A percentile compares a stretch with the other conserved stretches of the same genome.
These are phyloP conservation scores for Loriculus beryllinus DNA, from an alignment of 2,797 vertebrate genomes.

Conservation along the genomic window DNA sequence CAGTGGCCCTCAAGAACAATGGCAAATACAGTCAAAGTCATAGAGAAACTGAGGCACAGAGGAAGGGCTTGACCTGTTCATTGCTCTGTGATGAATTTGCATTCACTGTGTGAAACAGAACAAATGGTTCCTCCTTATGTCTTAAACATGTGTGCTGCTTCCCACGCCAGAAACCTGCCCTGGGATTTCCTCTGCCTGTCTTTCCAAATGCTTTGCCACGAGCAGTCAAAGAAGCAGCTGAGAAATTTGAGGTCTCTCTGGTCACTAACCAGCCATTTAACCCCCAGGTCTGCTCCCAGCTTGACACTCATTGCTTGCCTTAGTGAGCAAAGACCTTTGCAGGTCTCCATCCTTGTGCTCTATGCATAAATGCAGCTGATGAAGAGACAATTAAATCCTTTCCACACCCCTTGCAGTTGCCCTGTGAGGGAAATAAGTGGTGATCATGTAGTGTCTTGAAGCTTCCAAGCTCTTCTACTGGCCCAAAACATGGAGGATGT, in stretches of 20 bases:
- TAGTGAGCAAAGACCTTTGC: neutral
- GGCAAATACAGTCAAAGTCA: neutral
- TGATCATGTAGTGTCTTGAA: rapidly evolving
- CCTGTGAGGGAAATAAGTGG: neutral
- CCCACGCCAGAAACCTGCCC: neutral
- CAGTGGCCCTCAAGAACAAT: neutral
- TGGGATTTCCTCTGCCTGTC: neutral
- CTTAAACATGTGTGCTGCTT: neutral
- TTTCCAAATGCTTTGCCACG: neutral
- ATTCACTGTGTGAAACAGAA: neutral
- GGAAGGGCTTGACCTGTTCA: neutral
- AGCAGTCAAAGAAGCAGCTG: neutral
- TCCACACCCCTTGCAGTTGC: neutral
- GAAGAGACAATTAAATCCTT: neutral
- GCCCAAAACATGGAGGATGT: neutral
- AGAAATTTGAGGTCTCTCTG: neutral
- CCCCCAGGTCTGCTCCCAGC: neutral
- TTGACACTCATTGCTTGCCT: neutral
- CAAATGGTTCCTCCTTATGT: neutral
- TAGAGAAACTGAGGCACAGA: neutral
- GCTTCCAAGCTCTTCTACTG: neutral
- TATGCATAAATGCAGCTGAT: neutral
- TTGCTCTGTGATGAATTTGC: neutral
- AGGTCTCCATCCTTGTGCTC: neutral
- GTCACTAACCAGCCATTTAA: neutral